Conservation (phyloP, 2,113 vertebrate genomes). For the Mus pahari region DNA sequence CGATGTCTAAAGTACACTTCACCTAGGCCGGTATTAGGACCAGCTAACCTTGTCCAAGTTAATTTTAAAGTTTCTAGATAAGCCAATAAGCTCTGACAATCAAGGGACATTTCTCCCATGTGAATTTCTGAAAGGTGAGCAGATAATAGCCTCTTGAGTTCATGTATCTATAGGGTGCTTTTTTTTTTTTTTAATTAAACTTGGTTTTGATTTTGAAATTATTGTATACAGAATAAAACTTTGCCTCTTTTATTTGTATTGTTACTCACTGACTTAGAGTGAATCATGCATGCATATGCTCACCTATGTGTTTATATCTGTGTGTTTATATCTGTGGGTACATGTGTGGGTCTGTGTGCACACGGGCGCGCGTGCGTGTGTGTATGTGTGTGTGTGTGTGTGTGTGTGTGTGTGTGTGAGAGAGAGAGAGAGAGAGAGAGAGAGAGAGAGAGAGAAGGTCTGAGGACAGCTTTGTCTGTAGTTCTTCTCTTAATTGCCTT, state of each 20-base stretch:
- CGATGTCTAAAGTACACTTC: neutral
- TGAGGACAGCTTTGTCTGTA: neutral
- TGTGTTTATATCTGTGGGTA: neutral
- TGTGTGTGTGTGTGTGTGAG: neutral
- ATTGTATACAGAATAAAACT: slow-evolving; percentile 10
- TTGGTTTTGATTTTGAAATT: slow-evolving; percentile 21
- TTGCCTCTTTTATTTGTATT: neutral
- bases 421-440: too few relatives aligned
- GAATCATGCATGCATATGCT: neutral
- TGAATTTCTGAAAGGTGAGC: neutral
- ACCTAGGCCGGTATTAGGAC: neutral
- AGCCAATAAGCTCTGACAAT: slow-evolving; percentile 4
- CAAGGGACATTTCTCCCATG: neutral
- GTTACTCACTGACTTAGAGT: neutral
- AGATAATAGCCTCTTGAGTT: neutral
- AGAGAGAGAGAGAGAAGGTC: too few relatives aligned
- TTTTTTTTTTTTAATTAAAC: neutral
- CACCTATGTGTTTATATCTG: neutral
- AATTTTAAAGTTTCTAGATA: slow-evolving; percentile 42
- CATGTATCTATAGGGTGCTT: neutral
- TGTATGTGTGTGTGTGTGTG: neutral
- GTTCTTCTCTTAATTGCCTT: neutral
- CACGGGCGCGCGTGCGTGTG: too few relatives aligned
- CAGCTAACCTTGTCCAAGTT: slow-evolving; percentile 3
- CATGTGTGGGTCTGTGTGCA: too few relatives aligned